A percentile compares a stretch with the other conserved stretches of the same genome.
These are phyloP conservation scores for Dasyurus viverrinus DNA, from an alignment of 2,113 vertebrate species.

Conservation along the genomic window DNA sequence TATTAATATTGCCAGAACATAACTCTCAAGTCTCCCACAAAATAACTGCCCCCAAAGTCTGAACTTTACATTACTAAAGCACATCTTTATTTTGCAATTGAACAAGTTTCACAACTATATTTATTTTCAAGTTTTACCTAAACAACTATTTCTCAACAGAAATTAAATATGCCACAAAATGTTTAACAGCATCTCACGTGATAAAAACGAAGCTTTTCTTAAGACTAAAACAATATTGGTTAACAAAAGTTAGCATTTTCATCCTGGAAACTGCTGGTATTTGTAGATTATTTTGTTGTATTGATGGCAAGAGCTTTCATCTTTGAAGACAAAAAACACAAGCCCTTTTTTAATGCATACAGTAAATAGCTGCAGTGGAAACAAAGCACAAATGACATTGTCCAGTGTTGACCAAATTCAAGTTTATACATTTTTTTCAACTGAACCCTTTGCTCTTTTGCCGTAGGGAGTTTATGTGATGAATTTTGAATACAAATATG, in stretches of 20 bases:
- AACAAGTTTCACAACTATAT: constrained; percentile 86
- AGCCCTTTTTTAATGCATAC: constrained; percentile 82
- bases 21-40: constrained; percentile 27
- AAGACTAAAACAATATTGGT: constrained; percentile 83
- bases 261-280: constrained; percentile 81
- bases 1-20: background rate
- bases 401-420: constrained; percentile 84
- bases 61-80: constrained; percentile 86
- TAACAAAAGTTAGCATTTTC: constrained; percentile 81
- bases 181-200: constrained; percentile 83
- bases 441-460: constrained; percentile 53
- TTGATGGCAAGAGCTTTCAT: constrained; percentile 80
- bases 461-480: constrained; percentile 36
- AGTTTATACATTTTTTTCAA: constrained; percentile 78
- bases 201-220: constrained; percentile 80
- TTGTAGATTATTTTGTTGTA: constrained; percentile 76
- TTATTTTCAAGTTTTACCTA: constrained; percentile 85
- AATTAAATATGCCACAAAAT: constrained; percentile 87
- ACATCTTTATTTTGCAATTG: constrained; percentile 89
- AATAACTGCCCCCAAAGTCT: constrained; percentile 47
- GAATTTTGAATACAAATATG: constrained; percentile 34
- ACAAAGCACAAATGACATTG: constrained; percentile 72
- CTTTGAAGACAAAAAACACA: constrained; percentile 82
- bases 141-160: constrained; percentile 85
- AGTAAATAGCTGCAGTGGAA: constrained; percentile 80